phyloP scores from a whole-genome alignment of 1,140 invertebrate species.

The Drosophila ohnishii region DNA sequence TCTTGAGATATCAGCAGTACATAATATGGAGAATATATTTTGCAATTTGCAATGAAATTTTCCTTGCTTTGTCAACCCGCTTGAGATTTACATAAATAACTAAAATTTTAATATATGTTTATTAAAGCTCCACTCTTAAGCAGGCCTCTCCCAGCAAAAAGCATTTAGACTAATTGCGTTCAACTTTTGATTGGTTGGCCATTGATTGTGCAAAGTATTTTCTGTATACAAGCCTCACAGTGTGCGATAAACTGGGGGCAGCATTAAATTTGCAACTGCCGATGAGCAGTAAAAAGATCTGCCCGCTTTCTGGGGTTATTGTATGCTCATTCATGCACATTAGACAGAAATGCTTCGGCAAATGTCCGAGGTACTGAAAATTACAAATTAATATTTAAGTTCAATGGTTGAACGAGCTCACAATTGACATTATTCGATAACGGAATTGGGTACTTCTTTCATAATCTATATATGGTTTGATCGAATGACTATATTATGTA shows the following conservation, averaged over 20 bases:
- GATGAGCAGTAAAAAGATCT: conserved; percentile 61
- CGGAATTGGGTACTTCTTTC: background rate
- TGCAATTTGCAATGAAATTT: conserved; percentile 47
- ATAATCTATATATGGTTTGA: background rate
- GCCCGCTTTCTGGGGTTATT: conserved; percentile 32
- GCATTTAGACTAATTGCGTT: conserved; percentile 67
- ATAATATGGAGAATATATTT: conserved; percentile 61
- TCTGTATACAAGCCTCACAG: conserved; percentile 29
- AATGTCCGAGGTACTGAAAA: conserved; percentile 45
- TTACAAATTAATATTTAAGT: conserved; percentile 52
- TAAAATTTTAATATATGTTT: conserved; percentile 82
- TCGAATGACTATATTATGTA: background rate
- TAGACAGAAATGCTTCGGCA: conserved; percentile 60
- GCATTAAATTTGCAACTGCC: conserved; percentile 71
- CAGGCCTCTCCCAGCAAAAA: conserved; percentile 46
- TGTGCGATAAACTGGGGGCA: conserved; percentile 18
- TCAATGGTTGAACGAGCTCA: conserved; percentile 1
- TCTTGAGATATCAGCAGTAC: conserved; percentile 37
- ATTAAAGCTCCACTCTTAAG: conserved; percentile 72
- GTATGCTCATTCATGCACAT: conserved; percentile 62
- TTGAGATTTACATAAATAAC: conserved; percentile 78
- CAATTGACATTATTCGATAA: background rate
- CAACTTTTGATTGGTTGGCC: conserved; percentile 76
- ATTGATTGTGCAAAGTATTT: conserved; percentile 57
- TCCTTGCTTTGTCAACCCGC: conserved; percentile 63